Evolutionary conservation across 2,113 vertebrate genomes (phyloP).

Genomic region (Elaphurus davidianus): DNA sequence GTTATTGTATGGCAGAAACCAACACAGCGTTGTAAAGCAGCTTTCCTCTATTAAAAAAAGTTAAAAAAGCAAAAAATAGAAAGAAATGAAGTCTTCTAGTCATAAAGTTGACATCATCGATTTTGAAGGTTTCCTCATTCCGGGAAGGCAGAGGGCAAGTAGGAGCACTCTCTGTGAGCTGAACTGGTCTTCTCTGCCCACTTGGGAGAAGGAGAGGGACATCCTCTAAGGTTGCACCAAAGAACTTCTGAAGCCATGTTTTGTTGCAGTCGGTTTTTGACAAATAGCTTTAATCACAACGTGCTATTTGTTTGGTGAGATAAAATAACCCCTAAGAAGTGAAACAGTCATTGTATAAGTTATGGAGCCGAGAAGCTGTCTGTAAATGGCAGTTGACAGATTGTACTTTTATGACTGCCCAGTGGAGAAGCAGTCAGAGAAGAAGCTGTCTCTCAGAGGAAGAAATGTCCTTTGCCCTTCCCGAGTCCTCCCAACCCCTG

Average conservation of each 20-base stretch:
- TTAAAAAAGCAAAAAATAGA: neutral
- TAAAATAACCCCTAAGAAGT: neutral
- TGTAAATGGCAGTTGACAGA: neutral
- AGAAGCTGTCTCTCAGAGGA: neutral
- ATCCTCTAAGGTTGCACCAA: rapidly evolving
- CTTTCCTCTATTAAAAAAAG: neutral
- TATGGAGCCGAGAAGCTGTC: neutral
- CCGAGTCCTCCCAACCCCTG: neutral
- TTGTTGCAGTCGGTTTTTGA: neutral
- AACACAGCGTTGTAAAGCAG: neutral
- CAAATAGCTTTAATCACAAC: neutral
- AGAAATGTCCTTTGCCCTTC: neutral
- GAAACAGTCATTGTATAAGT: neutral
- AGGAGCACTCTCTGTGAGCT: neutral
- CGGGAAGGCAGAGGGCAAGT: neutral
- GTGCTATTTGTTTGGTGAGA: neutral
- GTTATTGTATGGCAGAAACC: neutral
- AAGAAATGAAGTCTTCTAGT: neutral
- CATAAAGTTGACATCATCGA: neutral
- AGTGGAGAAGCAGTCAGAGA: neutral
- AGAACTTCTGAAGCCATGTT: neutral
- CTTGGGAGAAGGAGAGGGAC: neutral
- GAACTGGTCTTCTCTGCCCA: neutral
- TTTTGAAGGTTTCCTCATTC: neutral
- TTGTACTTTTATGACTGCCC: neutral